Evolutionary conservation across 1,140 invertebrate genomes (phyloP).

Genomic region (Pinna nobilis): DNA sequence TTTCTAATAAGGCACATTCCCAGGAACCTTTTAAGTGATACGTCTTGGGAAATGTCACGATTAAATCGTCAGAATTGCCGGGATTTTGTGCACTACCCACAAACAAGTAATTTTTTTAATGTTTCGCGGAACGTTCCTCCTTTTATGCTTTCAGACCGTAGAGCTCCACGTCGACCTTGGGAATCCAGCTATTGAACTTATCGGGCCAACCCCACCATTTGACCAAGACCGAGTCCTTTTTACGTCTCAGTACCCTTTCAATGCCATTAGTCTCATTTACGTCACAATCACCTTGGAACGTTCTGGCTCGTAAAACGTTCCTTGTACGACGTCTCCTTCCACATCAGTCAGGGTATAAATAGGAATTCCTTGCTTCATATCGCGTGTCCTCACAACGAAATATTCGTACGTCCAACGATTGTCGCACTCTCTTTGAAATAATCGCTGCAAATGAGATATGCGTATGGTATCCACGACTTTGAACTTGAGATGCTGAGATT

Average conservation of each 20-base stretch:
- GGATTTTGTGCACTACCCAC: slow-evolving; percentile 8
- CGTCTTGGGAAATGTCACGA: slow-evolving; percentile 18
- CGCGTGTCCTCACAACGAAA: slow-evolving; percentile 1
- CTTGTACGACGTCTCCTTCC: slow-evolving; percentile 4
- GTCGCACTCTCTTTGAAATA: slow-evolving; percentile 12
- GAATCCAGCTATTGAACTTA: slow-evolving; percentile 18
- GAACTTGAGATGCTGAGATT: background rate
- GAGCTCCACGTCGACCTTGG: background rate
- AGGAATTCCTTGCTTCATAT: slow-evolving; percentile 17
- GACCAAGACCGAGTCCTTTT: background rate
- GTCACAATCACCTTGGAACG: background rate
- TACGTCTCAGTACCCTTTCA: slow-evolving; percentile 2
- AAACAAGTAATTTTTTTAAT: slow-evolving; percentile 25
- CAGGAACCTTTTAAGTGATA: slow-evolving; percentile 24
- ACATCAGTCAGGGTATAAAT: slow-evolving; percentile 14
- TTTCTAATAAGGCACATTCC: slow-evolving; percentile 35
- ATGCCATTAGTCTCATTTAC: slow-evolving; percentile 2
- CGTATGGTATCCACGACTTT: slow-evolving; percentile 1
- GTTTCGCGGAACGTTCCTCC: background rate
- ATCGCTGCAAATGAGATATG: slow-evolving; percentile 7
- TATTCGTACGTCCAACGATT: slow-evolving; percentile 22
- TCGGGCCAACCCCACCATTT: slow-evolving; percentile 23
- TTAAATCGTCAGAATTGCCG: slow-evolving; percentile 24
- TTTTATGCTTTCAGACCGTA: slow-evolving; percentile 21
- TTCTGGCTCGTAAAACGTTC: slow-evolving; percentile 24